A percentile compares a stretch with the other conserved stretches of the same genome.
Conservation (phyloP, 2,113 vertebrate genomes). For the Albula glossodonta region DNA sequence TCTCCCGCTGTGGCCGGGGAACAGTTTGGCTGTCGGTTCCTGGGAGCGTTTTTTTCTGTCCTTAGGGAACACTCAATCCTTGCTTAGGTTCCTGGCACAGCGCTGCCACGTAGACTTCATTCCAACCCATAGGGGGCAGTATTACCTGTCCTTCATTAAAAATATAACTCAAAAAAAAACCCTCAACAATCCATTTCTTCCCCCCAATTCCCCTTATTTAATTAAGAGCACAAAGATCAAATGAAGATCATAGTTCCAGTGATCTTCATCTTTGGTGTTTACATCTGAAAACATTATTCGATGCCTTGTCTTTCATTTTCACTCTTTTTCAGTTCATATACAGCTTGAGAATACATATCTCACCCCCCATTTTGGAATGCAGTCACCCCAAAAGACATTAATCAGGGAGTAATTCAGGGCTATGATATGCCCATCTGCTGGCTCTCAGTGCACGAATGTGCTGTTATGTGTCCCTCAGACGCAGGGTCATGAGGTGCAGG, state of each 20-base stretch:
- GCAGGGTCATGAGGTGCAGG: neutral
- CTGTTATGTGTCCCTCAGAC: too few relatives aligned
- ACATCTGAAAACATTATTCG: neutral
- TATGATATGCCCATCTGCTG: too few relatives aligned
- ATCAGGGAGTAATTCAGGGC: too few relatives aligned
- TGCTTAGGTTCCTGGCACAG: constrained; percentile 59
- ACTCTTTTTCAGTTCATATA: neutral
- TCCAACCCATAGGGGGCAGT: constrained; percentile 28
- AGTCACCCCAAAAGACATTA: too few relatives aligned
- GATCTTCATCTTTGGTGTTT: too few relatives aligned
- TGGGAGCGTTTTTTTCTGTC: constrained; percentile 18
- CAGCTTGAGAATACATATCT: neutral
- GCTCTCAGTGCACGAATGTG: too few relatives aligned
- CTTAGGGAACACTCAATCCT: constrained; percentile 43
- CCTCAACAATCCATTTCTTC: neutral
- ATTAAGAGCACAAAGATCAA: neutral
- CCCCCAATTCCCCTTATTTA: neutral
- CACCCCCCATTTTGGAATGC: too few relatives aligned
- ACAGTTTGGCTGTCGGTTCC: constrained; percentile 11
- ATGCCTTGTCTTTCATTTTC: neutral
- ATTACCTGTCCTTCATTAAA: neutral
- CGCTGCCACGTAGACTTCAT: neutral
- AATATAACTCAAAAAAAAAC: neutral
- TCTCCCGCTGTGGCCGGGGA: constrained; percentile 14
- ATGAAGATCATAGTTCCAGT: too few relatives aligned